These are phyloP conservation scores for Siderastrea radians DNA, from an alignment of 92 coral and sea anemone species.

Conservation along the genomic window DNA sequence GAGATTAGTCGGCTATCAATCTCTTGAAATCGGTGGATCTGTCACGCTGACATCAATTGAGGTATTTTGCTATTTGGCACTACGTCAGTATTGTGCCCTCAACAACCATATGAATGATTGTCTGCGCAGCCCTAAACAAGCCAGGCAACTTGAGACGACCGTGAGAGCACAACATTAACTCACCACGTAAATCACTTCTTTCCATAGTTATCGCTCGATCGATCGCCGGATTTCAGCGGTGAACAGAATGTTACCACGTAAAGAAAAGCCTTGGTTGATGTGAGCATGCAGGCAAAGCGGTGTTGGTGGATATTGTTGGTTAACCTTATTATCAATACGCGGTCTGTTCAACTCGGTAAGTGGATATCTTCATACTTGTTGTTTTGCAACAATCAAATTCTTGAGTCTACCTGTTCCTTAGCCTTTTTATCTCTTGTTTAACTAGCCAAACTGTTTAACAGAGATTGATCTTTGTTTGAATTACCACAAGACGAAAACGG, in stretches of 20 bases:
- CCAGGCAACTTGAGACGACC: conserved; percentile 55
- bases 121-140: conserved; percentile 45
- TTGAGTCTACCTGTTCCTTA: conserved; percentile 2
- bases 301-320: conserved; percentile 70
- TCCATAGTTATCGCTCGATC: conserved; percentile 30
- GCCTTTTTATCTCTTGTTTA: conserved; percentile 15
- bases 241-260: conserved; percentile 35
- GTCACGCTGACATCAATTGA: conserved; percentile 45
- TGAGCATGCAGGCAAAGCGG: conserved; percentile 63
- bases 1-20: not conserved
- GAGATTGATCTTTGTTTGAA: conserved; percentile 37
- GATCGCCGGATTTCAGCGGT: conserved; percentile 32
- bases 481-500: conserved; percentile 31
- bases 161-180: conserved; percentile 17
- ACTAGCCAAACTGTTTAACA: conserved; percentile 5
- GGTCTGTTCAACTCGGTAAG: conserved; percentile 78
- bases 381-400: conserved; percentile 43
- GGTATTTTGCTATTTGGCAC: conserved; percentile 49
- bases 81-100: conserved; percentile 54
- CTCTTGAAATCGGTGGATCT: conserved; percentile 1
- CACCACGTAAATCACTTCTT: conserved; percentile 24
- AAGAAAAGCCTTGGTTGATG: conserved; percentile 25
- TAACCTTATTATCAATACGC: conserved; percentile 51
- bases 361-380: conserved; percentile 46
- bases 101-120: conserved; percentile 51